Evolutionary conservation across 1,140 invertebrate species (phyloP).

Genomic region (Yoshiicerus persimilis): DNA sequence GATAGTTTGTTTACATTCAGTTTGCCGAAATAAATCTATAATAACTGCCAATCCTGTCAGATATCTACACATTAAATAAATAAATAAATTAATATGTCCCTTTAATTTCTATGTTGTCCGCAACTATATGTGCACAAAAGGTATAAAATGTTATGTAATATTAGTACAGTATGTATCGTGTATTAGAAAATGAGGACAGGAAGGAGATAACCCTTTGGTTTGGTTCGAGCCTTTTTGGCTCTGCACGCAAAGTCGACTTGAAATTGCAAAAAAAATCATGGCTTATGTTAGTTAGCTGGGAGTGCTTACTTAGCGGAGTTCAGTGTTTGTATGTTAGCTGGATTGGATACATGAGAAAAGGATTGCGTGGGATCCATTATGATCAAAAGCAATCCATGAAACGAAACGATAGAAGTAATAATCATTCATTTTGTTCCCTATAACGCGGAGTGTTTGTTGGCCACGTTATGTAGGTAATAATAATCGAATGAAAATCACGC

Average conservation of each 20-base stretch:
- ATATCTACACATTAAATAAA: no score
- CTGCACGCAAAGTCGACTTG: not conserved
- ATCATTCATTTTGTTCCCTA: not conserved
- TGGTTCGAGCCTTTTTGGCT: not conserved
- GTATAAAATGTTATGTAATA: not conserved
- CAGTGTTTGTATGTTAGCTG: not conserved
- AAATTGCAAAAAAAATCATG: constrained; percentile 2
- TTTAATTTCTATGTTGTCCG: no score
- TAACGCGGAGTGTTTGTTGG: not conserved
- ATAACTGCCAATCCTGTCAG: no score
- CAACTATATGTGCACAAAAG: no score
- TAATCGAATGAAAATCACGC: constrained; percentile 16
- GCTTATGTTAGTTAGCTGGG: not conserved
- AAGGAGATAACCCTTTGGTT: constrained; percentile 16
- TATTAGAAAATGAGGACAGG: not conserved
- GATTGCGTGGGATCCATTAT: not conserved
- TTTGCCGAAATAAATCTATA: no score
- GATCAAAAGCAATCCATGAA: not conserved
- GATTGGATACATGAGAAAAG: not conserved
- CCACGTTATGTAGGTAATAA: not conserved
- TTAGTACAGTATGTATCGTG: not conserved
- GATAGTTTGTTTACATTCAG: no score
- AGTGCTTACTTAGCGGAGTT: not conserved
- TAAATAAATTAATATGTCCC: no score
- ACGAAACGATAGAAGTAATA: constrained; percentile 16